Percentiles rank a stretch among this genome's conserved stretches.
phyloP scores from a whole-genome alignment of 2,113 vertebrate genomes.

The Oncorhynchus gorbuscha region DNA sequence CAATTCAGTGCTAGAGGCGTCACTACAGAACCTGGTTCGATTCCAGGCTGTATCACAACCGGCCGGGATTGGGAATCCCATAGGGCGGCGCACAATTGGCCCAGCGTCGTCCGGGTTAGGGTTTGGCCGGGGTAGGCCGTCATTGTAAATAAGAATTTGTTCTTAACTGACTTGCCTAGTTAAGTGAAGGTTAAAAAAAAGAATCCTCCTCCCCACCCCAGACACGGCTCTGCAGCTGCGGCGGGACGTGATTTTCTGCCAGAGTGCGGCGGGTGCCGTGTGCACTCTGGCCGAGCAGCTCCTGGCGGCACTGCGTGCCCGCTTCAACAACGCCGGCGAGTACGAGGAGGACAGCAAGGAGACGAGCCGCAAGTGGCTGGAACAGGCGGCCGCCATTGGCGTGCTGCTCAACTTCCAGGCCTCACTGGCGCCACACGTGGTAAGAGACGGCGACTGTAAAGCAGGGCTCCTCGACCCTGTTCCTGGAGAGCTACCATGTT shows the following conservation, averaged over 20 bases:
- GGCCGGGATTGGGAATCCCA: no score
- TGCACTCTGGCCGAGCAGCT: conserved; percentile 92
- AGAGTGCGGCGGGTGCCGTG: conserved; percentile 86
- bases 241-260: conserved; percentile 92
- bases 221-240: conserved; percentile 91
- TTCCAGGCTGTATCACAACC: no score
- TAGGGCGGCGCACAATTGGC: no score
- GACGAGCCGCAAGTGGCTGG: conserved; percentile 96
- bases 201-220: conserved; percentile 37
- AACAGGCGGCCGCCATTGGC: conserved; percentile 89
- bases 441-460: conserved; percentile 63
- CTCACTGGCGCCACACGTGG: conserved; percentile 80
- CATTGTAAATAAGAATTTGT: no score
- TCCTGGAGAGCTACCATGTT: no score
- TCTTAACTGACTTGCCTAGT: no score
- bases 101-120: no score
- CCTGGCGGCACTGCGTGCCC: conserved; percentile 83
- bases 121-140: no score
- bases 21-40: no score
- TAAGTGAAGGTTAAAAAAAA: no score
- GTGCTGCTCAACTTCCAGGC: conserved; percentile 93
- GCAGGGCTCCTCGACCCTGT: no score
- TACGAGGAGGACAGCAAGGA: conserved; percentile 95
- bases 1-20: no score
- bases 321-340: conserved; percentile 94